Base-by-base conservation (phyloP, 1,140 invertebrate genomes). In the Hyphantria cunea region DNA sequence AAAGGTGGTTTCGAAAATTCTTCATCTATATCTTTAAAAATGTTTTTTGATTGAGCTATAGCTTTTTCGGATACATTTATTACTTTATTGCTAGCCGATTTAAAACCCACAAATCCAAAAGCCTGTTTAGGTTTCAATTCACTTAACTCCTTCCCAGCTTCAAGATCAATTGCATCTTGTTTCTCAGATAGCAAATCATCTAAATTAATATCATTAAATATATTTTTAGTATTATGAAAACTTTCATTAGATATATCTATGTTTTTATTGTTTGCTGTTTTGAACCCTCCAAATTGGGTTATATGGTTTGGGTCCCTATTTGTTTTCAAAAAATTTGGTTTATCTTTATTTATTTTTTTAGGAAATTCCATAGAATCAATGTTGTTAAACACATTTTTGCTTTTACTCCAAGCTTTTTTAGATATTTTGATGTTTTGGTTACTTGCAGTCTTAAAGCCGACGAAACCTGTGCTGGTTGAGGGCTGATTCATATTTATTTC, bases 391-490 rank as follows among this genome's bases (percentile, higher is more conserved):
- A 84, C 49, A 54, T 72, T 64, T 53, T 73, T 78, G 10, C 65
- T 70, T 67, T 72, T 76, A 12, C 39, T 47, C 17, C 80, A 42
- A 52, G 82, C 74, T 37, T 75, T 44, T 56, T 76, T 51, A 42
- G 79, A 80, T 54, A 84, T 65, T n/a, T 66, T 52, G 12, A 84
- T 65, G 15, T 56, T 48, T 64, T 80, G 82, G 53, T 81, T 76
- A 52, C 58, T 85, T 45, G 72, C 76, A 11, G 82, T 80, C 71
- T 73, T 64, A 68, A 82, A 82, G 42, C 76, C 74, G 33, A 51
- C 13, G 62, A 63, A 65, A 15, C 42, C 7, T 5, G 33, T 48
- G 17, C 10, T 47, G 8, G 54, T 12, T 14, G 53, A 17, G 13
- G 63, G 53, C 42, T 13, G 5, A 7, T 41, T 44, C 31, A 33